These are phyloP conservation scores for Leguminivora glycinivorella DNA, from an alignment of 1,140 invertebrate genomes.

Conservation along the genomic window DNA sequence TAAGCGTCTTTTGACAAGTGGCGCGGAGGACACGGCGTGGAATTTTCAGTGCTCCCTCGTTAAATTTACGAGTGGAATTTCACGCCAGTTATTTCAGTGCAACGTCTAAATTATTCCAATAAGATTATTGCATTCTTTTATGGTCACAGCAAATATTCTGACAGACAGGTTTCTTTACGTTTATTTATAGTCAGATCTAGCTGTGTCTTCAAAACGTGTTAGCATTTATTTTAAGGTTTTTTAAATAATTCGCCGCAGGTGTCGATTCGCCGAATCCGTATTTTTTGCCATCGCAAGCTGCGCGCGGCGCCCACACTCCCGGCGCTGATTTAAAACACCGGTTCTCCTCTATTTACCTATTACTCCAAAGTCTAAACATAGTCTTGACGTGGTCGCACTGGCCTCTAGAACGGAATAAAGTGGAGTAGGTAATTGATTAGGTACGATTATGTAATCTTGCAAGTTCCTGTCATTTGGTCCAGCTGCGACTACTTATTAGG, in stretches of 20 bases:
- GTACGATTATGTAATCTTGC: too few species aligned
- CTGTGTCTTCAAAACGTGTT: neutral
- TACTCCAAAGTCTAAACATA: conserved; percentile 21
- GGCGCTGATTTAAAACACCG: conserved; percentile 25
- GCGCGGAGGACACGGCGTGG: conserved; percentile 10
- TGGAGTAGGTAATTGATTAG: neutral
- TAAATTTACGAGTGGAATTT: conserved; percentile 6
- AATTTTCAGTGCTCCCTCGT: conserved; percentile 10
- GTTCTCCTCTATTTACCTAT: conserved; percentile 27
- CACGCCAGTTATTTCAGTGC: conserved; percentile 3
- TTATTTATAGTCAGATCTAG: neutral
- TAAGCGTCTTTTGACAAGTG: conserved; percentile 26
- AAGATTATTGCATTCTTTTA: neutral
- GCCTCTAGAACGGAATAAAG: conserved; percentile 13
- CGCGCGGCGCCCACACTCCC: neutral
- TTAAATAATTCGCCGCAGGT: conserved; percentile 14
- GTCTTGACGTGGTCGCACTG: neutral
- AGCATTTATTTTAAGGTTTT: neutral
- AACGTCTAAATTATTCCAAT: neutral
- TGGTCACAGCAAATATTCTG: neutral
- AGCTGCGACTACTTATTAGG: too few species aligned
- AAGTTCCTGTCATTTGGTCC: too few species aligned
- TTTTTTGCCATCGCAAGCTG: conserved; percentile 17
- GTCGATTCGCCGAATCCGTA: neutral
- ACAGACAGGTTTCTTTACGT: neutral